These are phyloP conservation scores for Mesochorus sp. DNA, from an alignment of 2,888 invertebrate genomes.

Conservation along the genomic window DNA sequence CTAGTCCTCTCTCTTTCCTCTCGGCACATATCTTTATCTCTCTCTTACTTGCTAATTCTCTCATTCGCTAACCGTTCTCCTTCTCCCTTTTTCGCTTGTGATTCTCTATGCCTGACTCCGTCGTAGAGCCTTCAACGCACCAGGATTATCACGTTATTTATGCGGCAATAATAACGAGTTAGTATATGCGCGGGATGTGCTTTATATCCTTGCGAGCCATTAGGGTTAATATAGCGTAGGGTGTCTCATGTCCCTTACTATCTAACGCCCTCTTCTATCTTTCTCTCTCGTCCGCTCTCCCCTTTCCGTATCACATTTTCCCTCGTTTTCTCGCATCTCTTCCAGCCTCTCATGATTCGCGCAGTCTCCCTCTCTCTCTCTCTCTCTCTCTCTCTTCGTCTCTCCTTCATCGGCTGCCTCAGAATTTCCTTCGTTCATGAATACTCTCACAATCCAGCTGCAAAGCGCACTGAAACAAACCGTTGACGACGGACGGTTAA, in stretches of 20 bases:
- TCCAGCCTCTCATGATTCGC: slow-evolving; percentile 33
- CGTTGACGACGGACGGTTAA: slow-evolving; percentile 60
- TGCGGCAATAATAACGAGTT: slow-evolving; percentile 82
- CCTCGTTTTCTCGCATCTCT: slow-evolving; percentile 44
- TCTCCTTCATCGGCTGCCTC: slow-evolving; percentile 1
- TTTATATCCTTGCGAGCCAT: slow-evolving; percentile 81
- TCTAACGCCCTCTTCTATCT: slow-evolving; percentile 37
- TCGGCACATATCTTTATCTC: slow-evolving; percentile 49
- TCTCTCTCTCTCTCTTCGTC: not conserved
- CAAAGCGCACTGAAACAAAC: slow-evolving; percentile 47
- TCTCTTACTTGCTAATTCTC: slow-evolving; percentile 31
- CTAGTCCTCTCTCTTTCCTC: slow-evolving; percentile 56
- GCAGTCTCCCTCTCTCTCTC: slow-evolving; percentile 1
- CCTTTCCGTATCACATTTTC: slow-evolving; percentile 34
- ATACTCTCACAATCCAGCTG: slow-evolving; percentile 19
- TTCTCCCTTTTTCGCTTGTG: slow-evolving; percentile 59
- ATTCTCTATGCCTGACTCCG: slow-evolving; percentile 49
- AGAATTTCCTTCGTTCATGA: slow-evolving; percentile 27
- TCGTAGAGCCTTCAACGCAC: slow-evolving; percentile 70
- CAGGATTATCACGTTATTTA: slow-evolving; percentile 82
- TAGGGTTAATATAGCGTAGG: slow-evolving; percentile 80
- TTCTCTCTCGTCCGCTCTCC: slow-evolving; percentile 21
- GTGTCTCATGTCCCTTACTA: slow-evolving; percentile 63
- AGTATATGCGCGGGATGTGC: slow-evolving; percentile 81
- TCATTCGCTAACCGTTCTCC: slow-evolving; percentile 61